These are phyloP conservation scores for Rhinichthys klamathensis DNA, from an alignment of 2,113 vertebrate genomes.

Conservation along the genomic window DNA sequence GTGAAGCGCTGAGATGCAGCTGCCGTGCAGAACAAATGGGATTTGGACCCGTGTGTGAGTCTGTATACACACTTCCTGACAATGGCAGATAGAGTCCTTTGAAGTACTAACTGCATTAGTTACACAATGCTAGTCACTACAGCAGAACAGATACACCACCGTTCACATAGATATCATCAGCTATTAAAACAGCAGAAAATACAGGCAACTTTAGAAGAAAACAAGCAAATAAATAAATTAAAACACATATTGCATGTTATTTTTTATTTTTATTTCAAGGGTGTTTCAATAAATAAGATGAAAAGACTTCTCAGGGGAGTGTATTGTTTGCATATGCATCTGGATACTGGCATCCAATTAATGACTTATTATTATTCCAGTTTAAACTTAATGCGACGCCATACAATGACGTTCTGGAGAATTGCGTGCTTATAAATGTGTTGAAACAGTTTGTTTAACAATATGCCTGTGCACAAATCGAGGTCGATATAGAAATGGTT, in stretches of 20 bases:
- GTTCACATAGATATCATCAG: slow-evolving; percentile 44
- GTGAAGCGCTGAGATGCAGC: slow-evolving; percentile 43
- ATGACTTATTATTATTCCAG: neutral
- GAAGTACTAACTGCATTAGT: slow-evolving; percentile 58
- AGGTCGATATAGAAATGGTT: too few relatives aligned
- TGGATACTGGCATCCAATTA: neutral
- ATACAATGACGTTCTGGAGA: neutral
- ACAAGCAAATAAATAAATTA: neutral
- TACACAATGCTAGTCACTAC: slow-evolving; percentile 43
- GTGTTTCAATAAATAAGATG: neutral
- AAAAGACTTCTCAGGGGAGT: neutral
- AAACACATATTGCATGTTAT: too few relatives aligned
- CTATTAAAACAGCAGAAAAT: slow-evolving; percentile 46
- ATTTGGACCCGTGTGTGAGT: slow-evolving; percentile 50
- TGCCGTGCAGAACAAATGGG: slow-evolving; percentile 58
- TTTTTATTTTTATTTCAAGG: neutral
- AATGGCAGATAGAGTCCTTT: slow-evolving; percentile 47
- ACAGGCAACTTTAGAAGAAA: slow-evolving; percentile 39
- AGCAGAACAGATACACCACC: slow-evolving; percentile 1
- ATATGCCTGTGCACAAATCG: too few relatives aligned
- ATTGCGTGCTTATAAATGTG: neutral
- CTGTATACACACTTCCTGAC: slow-evolving; percentile 39
- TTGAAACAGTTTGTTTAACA: too few relatives aligned
- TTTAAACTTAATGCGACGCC: neutral
- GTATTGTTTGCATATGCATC: neutral